These are phyloP conservation scores for Drosophila formosana DNA, from an alignment of 2,888 invertebrate species.

Conservation along the genomic window DNA sequence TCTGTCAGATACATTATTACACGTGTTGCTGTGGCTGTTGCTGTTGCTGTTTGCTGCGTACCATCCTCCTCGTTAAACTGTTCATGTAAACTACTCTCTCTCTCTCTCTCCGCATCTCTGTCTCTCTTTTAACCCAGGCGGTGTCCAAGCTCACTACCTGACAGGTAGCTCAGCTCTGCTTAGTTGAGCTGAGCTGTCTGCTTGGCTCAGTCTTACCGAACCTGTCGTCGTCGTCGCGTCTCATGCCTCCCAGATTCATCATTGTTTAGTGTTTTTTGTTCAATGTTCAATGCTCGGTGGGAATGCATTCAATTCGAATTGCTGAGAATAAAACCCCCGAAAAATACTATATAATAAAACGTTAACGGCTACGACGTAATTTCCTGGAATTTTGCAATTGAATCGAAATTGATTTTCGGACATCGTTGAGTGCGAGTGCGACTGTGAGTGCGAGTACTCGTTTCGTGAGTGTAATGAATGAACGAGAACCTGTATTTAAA, in stretches of 20 bases:
- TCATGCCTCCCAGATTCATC: slow-evolving; percentile 27
- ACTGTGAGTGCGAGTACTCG: slow-evolving; percentile 19
- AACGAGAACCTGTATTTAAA: slow-evolving; percentile 54
- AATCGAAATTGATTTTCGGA: slow-evolving; percentile 73
- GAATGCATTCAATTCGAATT: slow-evolving; percentile 49
- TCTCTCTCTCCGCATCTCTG: slow-evolving; percentile 31
- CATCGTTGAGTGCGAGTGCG: slow-evolving; percentile 31
- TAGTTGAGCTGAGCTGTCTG: slow-evolving; percentile 28
- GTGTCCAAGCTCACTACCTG: slow-evolving; percentile 31
- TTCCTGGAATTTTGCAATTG: slow-evolving; percentile 74
- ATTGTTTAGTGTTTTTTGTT: slow-evolving; percentile 45
- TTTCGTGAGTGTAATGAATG: slow-evolving; percentile 36
- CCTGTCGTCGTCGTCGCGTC: slow-evolving; percentile 71
- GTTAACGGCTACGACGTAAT: slow-evolving; percentile 54
- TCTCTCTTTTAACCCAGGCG: slow-evolving; percentile 5
- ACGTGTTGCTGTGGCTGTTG: slow-evolving; percentile 58
- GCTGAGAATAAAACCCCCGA: slow-evolving; percentile 44
- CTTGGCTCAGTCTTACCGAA: slow-evolving; percentile 64
- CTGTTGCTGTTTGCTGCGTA: slow-evolving; percentile 14
- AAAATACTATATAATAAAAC: slow-evolving; percentile 11
- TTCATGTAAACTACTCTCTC: slow-evolving; percentile 46
- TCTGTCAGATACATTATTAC: slow-evolving; percentile 64
- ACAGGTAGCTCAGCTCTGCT: slow-evolving; percentile 40
- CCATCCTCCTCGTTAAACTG: slow-evolving; percentile 37
- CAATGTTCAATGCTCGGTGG: slow-evolving; percentile 43